Evolutionary conservation across 2,888 invertebrate genomes (phyloP).

Genomic region (Taphrorychus bicolor): DNA sequence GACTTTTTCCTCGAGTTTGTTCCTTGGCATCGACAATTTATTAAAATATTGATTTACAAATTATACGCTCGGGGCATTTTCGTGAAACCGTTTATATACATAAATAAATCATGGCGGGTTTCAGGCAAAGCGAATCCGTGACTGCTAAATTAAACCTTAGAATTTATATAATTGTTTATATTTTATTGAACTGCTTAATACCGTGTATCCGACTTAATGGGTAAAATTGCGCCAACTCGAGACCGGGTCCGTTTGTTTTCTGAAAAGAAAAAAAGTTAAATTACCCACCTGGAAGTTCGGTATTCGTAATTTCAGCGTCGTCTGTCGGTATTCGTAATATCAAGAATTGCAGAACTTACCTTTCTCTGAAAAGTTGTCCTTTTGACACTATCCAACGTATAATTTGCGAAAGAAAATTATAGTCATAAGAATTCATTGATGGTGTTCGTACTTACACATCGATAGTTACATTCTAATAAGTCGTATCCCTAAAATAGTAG

Average conservation of each 20-base stretch:
- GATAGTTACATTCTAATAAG: too few species aligned
- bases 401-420: too few species aligned
- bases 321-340: too few species aligned
- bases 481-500: too few species aligned
- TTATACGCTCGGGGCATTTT: background rate
- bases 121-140: constrained; percentile 11
- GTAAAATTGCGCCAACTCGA: background rate
- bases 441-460: too few species aligned
- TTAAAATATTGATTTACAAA: constrained; percentile 7
- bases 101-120: constrained; percentile 18
- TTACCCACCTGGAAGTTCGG: too few species aligned
- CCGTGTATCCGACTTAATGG: background rate
- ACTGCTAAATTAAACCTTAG: constrained; percentile 21
- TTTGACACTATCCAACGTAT: too few species aligned
- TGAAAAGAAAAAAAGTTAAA: background rate
- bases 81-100: constrained; percentile 18
- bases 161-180: constrained; percentile 21
- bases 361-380: too few species aligned
- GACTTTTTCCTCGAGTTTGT: background rate
- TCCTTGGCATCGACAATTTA: background rate
- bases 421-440: too few species aligned
- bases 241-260: background rate
- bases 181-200: constrained; percentile 25
- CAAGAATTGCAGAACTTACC: too few species aligned
- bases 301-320: too few species aligned